phyloP scores from a whole-genome alignment of 2,113 vertebrate genomes.

The Morone saxatilis region DNA sequence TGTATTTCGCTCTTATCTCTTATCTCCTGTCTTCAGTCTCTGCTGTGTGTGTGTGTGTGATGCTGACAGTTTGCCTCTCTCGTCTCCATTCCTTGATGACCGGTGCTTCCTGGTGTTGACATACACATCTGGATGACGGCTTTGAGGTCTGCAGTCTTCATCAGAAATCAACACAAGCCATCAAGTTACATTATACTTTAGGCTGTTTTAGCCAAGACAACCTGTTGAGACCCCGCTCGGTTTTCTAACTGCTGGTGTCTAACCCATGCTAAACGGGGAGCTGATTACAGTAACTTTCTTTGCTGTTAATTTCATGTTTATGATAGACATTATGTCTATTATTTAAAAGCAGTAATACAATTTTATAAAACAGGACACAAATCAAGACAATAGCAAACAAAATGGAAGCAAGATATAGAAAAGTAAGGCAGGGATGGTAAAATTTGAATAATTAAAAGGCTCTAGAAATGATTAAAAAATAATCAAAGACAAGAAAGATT shows the following conservation, averaged over 20 bases:
- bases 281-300: neutral
- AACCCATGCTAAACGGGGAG: neutral
- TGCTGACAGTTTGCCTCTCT: constrained; percentile 33
- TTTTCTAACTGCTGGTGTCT: neutral
- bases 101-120: constrained; percentile 32
- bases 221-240: neutral
- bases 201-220: neutral
- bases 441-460: no score
- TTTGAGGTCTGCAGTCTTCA: constrained; percentile 40
- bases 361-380: neutral
- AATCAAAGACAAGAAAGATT: no score
- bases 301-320: neutral
- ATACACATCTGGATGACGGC: constrained; percentile 27
- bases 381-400: neutral
- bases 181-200: constrained; percentile 1
- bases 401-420: neutral
- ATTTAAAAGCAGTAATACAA: neutral
- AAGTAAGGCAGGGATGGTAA: neutral
- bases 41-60: neutral
- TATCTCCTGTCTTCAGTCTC: constrained; percentile 21
- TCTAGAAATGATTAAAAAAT: no score
- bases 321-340: neutral
- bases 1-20: constrained; percentile 15
- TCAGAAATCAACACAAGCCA: constrained; percentile 27
- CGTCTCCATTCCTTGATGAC: neutral